These are phyloP conservation scores for Cephus cinctus DNA, from an alignment of 1,140 invertebrate genomes.

Conservation along the genomic window DNA sequence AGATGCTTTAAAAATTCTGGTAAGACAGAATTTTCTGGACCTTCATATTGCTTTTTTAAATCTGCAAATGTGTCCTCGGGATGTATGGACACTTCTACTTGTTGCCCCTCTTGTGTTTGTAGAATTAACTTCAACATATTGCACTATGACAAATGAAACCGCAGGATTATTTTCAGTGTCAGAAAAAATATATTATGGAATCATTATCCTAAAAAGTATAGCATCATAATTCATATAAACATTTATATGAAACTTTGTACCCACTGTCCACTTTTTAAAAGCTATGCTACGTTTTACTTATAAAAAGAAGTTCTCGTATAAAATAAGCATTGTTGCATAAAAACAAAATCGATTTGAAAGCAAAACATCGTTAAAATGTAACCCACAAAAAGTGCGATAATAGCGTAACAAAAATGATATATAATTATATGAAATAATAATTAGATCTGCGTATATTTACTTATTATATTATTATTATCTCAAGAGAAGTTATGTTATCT, in stretches of 20 bases:
- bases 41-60: slow-evolving; percentile 23
- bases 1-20: slow-evolving; percentile 27
- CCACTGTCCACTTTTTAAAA: too few relatives aligned
- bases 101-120: slow-evolving; percentile 12
- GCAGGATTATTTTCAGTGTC: too few relatives aligned
- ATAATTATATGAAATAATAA: background rate
- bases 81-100: slow-evolving; percentile 15
- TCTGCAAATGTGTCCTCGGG: slow-evolving; percentile 30
- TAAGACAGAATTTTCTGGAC: slow-evolving; percentile 19
- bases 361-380: background rate
- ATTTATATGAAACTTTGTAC: too few relatives aligned
- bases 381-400: background rate
- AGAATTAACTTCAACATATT: slow-evolving; percentile 12
- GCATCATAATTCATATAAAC: too few relatives aligned
- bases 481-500: background rate
- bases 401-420: background rate
- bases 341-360: background rate
- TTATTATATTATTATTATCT: background rate
- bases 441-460: background rate
- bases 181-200: too few relatives aligned
- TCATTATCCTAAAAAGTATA: too few relatives aligned
- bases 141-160: too few relatives aligned
- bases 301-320: too few relatives aligned
- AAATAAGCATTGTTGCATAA: too few relatives aligned
- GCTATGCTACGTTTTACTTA: too few relatives aligned